phyloP scores from a whole-genome alignment of 2,113 vertebrate genomes.

The Todiramphus saurophagus region DNA sequence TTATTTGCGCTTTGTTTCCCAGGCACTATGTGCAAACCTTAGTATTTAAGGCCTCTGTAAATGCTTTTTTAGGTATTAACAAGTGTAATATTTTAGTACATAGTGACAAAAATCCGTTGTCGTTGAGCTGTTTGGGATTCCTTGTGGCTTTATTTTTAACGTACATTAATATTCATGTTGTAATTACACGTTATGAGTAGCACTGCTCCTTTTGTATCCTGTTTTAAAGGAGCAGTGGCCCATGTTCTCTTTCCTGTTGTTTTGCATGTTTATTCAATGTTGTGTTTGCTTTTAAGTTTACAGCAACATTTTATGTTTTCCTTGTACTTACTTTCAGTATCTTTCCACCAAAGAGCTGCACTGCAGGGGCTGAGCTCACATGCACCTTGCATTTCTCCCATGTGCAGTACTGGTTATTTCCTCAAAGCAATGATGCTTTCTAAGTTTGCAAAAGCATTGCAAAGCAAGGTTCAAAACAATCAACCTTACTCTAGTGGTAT shows the following conservation, averaged over 20 bases:
- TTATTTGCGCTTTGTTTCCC: not conserved
- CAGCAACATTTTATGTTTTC: not conserved
- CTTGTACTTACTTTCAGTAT: not conserved
- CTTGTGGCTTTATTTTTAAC: not conserved
- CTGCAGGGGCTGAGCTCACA: accelerated
- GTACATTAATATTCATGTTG: not conserved
- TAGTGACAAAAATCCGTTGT: not conserved
- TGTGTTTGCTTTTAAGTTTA: not conserved
- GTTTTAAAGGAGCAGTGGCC: not conserved
- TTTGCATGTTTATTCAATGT: not conserved
- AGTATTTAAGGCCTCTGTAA: not conserved
- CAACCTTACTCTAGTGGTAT: not conserved
- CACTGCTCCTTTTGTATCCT: not conserved
- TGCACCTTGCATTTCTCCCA: not conserved
- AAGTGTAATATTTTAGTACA: not conserved
- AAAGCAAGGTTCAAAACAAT: not conserved
- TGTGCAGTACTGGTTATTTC: not conserved
- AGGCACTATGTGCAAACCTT: not conserved
- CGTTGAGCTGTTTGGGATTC: not conserved
- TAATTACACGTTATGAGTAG: not conserved
- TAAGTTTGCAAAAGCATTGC: not conserved
- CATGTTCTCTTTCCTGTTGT: not conserved
- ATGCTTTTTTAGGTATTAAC: not conserved
- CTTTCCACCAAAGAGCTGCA: not conserved
- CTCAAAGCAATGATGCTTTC: not conserved